Conservation (phyloP, 2,888 invertebrate genomes). For the Rhimphoctona megacephalus region DNA sequence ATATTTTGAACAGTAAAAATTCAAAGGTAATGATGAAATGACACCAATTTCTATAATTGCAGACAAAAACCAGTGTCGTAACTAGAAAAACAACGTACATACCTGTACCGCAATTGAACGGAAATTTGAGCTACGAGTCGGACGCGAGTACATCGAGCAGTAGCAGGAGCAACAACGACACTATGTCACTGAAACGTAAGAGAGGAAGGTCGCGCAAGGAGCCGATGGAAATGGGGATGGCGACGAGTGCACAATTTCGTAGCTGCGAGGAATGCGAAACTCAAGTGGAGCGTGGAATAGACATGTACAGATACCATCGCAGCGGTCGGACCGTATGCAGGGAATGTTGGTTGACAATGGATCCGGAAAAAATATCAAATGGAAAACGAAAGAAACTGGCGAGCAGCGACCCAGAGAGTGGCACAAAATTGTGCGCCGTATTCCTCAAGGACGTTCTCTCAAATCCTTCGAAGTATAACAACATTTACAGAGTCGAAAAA, state of each 20-base stretch:
- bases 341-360: conserved; percentile 78
- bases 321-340: conserved; percentile 80
- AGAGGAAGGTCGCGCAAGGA: conserved; percentile 11
- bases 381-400: conserved; percentile 60
- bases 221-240: conserved; percentile 6
- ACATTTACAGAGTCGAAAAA: conserved; percentile 72
- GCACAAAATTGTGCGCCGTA: conserved; percentile 79
- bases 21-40: not conserved
- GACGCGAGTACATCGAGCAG: conserved; percentile 72
- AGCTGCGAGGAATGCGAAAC: conserved; percentile 76
- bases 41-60: conserved; percentile 32
- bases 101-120: conserved; percentile 66
- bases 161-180: not conserved
- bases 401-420: conserved; percentile 36
- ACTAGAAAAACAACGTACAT: conserved; percentile 73
- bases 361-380: conserved; percentile 67
- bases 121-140: conserved; percentile 70
- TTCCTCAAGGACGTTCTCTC: conserved; percentile 79
- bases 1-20: not conserved
- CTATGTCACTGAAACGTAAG: conserved; percentile 28
- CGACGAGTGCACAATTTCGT: conserved; percentile 32
- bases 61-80: conserved; percentile 79
- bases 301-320: conserved; percentile 77
- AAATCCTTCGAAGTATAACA: conserved; percentile 62
- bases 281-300: conserved; percentile 70